A percentile compares a stretch with the other conserved stretches of the same genome.
Evolutionary conservation across 2,888 invertebrate species (phyloP).

Genomic region (Agrochola macilenta): DNA sequence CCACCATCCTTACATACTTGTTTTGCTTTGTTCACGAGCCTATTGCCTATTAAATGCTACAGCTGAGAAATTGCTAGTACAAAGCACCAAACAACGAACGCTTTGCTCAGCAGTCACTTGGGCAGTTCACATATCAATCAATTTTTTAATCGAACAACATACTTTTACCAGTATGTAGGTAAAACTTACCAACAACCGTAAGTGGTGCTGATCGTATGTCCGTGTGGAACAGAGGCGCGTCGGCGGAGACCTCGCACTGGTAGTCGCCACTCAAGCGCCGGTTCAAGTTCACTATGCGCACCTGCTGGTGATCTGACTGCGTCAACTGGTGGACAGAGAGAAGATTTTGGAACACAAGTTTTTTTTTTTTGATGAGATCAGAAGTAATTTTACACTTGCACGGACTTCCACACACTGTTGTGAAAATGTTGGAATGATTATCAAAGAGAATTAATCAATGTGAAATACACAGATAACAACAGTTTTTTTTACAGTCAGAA

Average conservation of each 20-base stretch:
- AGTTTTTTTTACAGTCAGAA: too few species aligned
- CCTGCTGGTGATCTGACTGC: slow-evolving; percentile 92
- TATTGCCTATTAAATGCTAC: background rate
- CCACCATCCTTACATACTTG: background rate
- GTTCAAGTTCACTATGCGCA: slow-evolving; percentile 92
- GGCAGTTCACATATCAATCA: background rate
- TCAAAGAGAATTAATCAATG: background rate
- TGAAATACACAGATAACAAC: too few species aligned
- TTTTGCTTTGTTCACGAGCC: background rate
- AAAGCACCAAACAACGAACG: background rate
- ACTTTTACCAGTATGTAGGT: background rate
- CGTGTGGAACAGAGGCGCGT: slow-evolving; percentile 93
- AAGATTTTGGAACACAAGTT: background rate
- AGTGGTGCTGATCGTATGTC: slow-evolving; percentile 91
- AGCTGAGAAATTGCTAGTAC: background rate
- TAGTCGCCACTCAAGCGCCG: slow-evolving; percentile 92
- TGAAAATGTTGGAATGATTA: background rate
- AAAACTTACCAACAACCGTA: slow-evolving; percentile 92
- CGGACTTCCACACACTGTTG: background rate
- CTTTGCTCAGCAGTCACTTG: background rate
- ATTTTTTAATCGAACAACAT: background rate
- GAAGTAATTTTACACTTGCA: background rate
- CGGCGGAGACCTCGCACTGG: slow-evolving; percentile 94
- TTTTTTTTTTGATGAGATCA: background rate
- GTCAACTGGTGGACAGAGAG: slow-evolving; percentile 87